A percentile compares a stretch with the other conserved stretches of the same genome.
Evolutionary conservation across 2,113 vertebrate species (phyloP).

Genomic region (Plectropomus leopardus): DNA sequence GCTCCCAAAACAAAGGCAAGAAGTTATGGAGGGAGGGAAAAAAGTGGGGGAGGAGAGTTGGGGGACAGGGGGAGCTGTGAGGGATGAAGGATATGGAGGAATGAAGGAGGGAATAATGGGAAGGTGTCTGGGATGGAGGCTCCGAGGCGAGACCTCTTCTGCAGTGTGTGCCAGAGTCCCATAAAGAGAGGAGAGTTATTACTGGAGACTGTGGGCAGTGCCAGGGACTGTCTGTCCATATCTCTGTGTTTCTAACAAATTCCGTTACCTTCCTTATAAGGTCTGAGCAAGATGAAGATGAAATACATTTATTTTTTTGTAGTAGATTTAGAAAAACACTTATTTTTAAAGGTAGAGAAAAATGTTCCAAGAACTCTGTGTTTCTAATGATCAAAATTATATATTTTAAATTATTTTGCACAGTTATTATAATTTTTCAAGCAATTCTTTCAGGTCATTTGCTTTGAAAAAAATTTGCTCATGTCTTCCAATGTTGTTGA

Average conservation of each 20-base stretch:
- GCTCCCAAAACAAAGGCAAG: slow-evolving; percentile 80
- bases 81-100: slow-evolving; percentile 57
- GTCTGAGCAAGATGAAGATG: not conserved
- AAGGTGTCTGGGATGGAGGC: slow-evolving; percentile 75
- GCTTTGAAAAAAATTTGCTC: too few relatives aligned
- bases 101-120: slow-evolving; percentile 59
- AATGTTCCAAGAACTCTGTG: too few relatives aligned
- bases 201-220: slow-evolving; percentile 39
- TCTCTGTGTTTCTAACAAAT: slow-evolving; percentile 39
- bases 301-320: not conserved
- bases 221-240: slow-evolving; percentile 43
- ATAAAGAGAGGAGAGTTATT: slow-evolving; percentile 74
- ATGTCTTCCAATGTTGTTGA: too few relatives aligned
- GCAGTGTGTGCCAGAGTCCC: slow-evolving; percentile 55
- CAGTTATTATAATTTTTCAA: too few relatives aligned
- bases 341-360: too few relatives aligned
- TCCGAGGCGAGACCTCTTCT: slow-evolving; percentile 68
- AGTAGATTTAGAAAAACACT: too few relatives aligned
- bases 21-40: slow-evolving; percentile 62
- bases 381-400: too few relatives aligned
- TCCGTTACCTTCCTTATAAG: not conserved
- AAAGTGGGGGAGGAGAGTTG: slow-evolving; percentile 22
- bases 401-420: too few relatives aligned
- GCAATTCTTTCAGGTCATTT: too few relatives aligned
- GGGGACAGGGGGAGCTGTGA: slow-evolving; percentile 29